phyloP scores from a whole-genome alignment of 2,888 invertebrate species.

The Drosophila picticornis region DNA sequence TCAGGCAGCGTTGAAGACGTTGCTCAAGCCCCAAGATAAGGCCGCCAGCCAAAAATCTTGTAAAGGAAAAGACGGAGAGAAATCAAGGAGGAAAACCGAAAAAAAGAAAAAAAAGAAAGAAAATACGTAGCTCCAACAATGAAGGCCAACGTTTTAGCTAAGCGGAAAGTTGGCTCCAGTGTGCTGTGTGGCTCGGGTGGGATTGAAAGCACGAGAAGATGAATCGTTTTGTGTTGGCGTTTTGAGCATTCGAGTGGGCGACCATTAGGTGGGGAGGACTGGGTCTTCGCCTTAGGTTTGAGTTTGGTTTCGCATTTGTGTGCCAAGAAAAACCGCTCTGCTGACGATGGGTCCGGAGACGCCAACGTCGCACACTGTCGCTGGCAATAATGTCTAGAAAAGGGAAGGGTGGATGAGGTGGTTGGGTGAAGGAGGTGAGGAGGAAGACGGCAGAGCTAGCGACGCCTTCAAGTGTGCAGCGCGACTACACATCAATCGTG shows the following conservation, averaged over 20 bases:
- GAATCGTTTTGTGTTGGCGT: conserved; percentile 83
- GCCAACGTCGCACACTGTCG: conserved; percentile 55
- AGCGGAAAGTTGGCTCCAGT: conserved; percentile 68
- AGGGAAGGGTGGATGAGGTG: not conserved
- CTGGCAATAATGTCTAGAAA: conserved; percentile 52
- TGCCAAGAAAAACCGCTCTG: conserved; percentile 57
- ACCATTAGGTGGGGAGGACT: conserved; percentile 33
- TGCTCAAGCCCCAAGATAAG: conserved; percentile 60
- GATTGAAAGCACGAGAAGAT: conserved; percentile 80
- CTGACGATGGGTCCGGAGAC: conserved; percentile 17
- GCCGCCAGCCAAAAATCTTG: conserved; percentile 64
- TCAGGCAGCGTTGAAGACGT: conserved; percentile 54
- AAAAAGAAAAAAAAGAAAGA: not conserved
- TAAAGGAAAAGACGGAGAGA: conserved; percentile 37
- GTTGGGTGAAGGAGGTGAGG: not conserved
- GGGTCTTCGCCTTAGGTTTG: conserved; percentile 17
- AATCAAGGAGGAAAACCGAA: conserved; percentile 10
- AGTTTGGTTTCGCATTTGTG: conserved; percentile 35
- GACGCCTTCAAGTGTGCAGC: conserved; percentile 60
- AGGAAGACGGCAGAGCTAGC: conserved; percentile 17
- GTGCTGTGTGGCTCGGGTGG: conserved; percentile 52
- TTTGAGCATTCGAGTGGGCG: conserved; percentile 75
- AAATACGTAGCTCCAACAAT: conserved; percentile 62
- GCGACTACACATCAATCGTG: conserved; percentile 78
- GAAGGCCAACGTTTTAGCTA: conserved; percentile 71